These are phyloP conservation scores for Subacronicta megacephala DNA, from an alignment of 2,888 invertebrate species.

Conservation along the genomic window DNA sequence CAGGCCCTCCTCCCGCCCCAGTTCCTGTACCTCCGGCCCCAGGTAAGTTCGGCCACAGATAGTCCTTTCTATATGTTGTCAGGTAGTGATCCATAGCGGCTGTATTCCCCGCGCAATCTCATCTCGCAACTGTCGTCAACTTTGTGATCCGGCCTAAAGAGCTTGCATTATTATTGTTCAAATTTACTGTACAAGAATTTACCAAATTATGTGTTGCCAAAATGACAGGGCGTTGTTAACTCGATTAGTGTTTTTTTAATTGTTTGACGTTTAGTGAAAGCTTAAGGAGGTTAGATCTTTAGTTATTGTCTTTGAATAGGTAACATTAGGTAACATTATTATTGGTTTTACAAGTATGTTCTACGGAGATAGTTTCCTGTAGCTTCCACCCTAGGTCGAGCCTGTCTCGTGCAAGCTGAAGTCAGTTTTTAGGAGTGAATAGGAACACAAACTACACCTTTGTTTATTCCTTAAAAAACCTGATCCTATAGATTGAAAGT, in stretches of 20 bases:
- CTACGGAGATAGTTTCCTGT: no score
- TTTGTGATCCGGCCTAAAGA: conserved; percentile 42
- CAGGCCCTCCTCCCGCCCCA: background rate
- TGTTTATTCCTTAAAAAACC: no score
- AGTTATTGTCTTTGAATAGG: background rate
- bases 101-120: conserved; percentile 21
- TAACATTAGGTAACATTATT: no score
- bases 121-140: conserved; percentile 53
- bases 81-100: conserved; percentile 89
- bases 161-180: conserved; percentile 24
- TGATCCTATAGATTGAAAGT: no score
- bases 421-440: no score
- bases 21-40: conserved; percentile 47
- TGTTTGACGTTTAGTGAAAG: background rate
- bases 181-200: conserved; percentile 25
- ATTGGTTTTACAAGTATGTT: no score
- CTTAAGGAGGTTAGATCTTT: conserved; percentile 8
- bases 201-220: conserved; percentile 6
- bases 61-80: conserved; percentile 91
- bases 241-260: conserved; percentile 26
- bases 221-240: conserved; percentile 29
- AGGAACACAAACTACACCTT: no score
- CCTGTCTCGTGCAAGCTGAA: no score
- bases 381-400: no score
- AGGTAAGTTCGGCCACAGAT: conserved; percentile 89